Base-by-base conservation (phyloP, 2,888 invertebrate species). In the Parnassius apollo region DNA sequence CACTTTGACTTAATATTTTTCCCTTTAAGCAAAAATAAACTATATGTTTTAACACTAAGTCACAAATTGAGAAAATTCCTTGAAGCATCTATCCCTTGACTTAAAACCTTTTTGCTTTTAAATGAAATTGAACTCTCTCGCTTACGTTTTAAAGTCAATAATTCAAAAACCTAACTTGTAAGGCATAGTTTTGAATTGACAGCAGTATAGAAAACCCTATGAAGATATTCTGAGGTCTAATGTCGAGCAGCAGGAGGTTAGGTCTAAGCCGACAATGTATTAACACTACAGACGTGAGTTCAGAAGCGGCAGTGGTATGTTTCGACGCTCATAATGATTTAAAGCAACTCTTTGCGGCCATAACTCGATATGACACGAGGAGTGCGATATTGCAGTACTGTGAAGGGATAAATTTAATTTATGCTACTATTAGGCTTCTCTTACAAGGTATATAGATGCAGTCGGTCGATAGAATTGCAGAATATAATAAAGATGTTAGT, bases 281-380 rank as follows among this genome's bases (percentile, higher is more conserved):
- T 63, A 63, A 59, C 63, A 63, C 55, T 50, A 46, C 44, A 25
- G 63, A 50, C 59, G 63, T 55, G 63, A 63, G 63, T 59, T 55
- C 59, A 55, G 63, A 55, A 63, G 63, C 63, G 63, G 25, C 48
- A 10, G 57, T 49, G 57, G 57, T 53, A 8, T 62, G 59, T 55
- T 51, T 58, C 49, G 49, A 58, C 63, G 59, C 42, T 46, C 59
- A 44, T 53, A 50, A 46, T 63, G 63, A 63, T 63, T 63, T 63
- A 63, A 42, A 42, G 42, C n/a, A 25, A 46, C 22, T n/a, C 59
- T 50, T 59, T 45, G 55, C 54, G 50, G 59, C 45, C 25, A 56
- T 59, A 63, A 59, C 51, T 63, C 59, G 50, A 59, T 63, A 50
- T 57, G 63, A 63, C 63, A 46, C 18, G 55, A 18, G 9, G 59